Evolutionary conservation across 2,113 vertebrate genomes (phyloP).

Genomic region (Plecotus auritus): DNA sequence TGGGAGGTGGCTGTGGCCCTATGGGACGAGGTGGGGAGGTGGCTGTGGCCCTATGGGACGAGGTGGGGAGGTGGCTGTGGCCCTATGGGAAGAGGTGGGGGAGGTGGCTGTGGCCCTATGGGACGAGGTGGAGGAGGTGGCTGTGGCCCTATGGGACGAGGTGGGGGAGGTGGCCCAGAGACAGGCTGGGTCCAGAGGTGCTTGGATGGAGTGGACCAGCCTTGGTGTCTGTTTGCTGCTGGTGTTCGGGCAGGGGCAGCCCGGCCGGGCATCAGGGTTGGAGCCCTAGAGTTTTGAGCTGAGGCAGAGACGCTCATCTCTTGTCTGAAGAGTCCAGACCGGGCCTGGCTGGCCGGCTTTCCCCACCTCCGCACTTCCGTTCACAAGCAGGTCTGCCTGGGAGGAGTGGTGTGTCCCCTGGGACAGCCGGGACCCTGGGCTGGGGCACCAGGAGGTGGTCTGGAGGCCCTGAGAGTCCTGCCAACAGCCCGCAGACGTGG

Average conservation of each 20-base stretch:
- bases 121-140: no score
- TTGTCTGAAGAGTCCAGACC: background rate
- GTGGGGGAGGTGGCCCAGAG: accelerated
- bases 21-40: no score
- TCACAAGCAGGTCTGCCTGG: background rate
- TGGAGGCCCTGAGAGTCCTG: accelerated
- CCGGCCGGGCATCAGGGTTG: accelerated
- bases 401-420: accelerated
- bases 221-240: background rate
- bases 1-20: no score
- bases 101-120: no score
- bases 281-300: no score
- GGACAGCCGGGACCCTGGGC: accelerated
- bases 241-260: background rate
- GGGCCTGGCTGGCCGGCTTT: no score
- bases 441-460: accelerated
- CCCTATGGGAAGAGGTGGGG: no score
- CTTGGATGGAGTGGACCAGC: accelerated
- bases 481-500: accelerated
- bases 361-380: no score
- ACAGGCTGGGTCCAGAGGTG: background rate
- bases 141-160: background rate
- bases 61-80: no score
- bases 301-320: background rate
- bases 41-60: no score